Percentiles rank a stretch among this genome's conserved stretches.
These are phyloP conservation scores for Ctenodactylus gundi DNA, from an alignment of 2,113 vertebrate species.

Conservation along the genomic window DNA sequence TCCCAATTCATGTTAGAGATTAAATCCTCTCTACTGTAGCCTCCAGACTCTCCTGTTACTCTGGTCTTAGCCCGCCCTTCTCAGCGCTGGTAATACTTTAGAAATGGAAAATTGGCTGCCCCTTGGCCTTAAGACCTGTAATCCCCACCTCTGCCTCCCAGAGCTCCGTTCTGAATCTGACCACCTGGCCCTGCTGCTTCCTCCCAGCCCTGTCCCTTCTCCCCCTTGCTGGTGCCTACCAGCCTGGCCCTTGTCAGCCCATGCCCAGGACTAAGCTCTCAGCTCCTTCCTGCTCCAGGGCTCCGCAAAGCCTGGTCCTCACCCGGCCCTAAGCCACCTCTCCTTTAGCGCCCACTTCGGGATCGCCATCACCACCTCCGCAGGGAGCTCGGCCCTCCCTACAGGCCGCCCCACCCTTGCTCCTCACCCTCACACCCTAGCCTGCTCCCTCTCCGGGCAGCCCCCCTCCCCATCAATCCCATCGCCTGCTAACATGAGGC, in stretches of 20 bases:
- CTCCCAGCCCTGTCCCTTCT: not conserved
- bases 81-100: not conserved
- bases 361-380: too few relatives aligned
- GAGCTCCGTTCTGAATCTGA: not conserved
- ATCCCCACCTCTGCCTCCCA: not conserved
- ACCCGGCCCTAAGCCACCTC: too few relatives aligned
- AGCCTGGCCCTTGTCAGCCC: too few relatives aligned
- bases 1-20: not conserved
- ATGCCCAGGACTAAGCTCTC: not conserved
- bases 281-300: not conserved
- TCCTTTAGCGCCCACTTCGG: too few relatives aligned
- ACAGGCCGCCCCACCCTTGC: too few relatives aligned
- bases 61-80: not conserved
- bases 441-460: too few relatives aligned
- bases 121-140: not conserved
- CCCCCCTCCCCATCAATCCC: too few relatives aligned
- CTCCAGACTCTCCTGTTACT: not conserved
- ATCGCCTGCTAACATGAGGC: too few relatives aligned
- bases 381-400: too few relatives aligned
- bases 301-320: not conserved
- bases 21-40: not conserved
- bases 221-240: not conserved
- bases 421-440: too few relatives aligned
- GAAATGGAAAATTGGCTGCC: not conserved
- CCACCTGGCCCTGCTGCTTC: not conserved